Conservation (phyloP, 92 coral and sea anemone species). For the Paramuricea clavata region DNA sequence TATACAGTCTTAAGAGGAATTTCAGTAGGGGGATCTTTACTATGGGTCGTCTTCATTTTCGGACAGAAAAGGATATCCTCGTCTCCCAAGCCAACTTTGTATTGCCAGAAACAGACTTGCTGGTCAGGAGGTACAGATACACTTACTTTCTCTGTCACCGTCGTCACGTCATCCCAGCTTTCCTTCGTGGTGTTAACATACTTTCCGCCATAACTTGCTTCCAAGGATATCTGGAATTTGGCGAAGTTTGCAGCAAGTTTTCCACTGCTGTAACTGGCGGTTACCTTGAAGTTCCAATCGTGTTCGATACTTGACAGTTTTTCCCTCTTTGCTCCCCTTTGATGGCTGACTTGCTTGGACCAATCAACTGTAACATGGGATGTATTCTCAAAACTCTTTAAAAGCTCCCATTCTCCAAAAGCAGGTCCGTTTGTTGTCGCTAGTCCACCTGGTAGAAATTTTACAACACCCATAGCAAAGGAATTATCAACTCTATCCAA, state of each 20-base stretch:
- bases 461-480: no score
- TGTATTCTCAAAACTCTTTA: background rate
- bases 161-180: no score
- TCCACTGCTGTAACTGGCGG: background rate
- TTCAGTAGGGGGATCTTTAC: background rate
- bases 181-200: background rate
- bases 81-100: constrained; percentile 39
- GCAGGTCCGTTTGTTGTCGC: constrained; percentile 16
- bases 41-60: constrained; percentile 7
- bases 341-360: constrained; percentile 7
- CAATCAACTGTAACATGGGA: background rate
- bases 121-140: background rate
- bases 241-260: background rate
- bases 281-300: constrained; percentile 21
- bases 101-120: constrained; percentile 34
- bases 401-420: constrained; percentile 14
- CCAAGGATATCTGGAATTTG: constrained; percentile 21
- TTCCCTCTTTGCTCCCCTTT: background rate
- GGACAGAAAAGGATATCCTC: constrained; percentile 20
- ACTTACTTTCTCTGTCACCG: constrained; percentile 6
- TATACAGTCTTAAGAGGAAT: background rate
- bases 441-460: no score
- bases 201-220: constrained; percentile 33
- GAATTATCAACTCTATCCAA: background rate
- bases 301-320: constrained; percentile 42